Base-by-base conservation (phyloP, 2,113 vertebrate species). In the Struthidea cinerea region DNA sequence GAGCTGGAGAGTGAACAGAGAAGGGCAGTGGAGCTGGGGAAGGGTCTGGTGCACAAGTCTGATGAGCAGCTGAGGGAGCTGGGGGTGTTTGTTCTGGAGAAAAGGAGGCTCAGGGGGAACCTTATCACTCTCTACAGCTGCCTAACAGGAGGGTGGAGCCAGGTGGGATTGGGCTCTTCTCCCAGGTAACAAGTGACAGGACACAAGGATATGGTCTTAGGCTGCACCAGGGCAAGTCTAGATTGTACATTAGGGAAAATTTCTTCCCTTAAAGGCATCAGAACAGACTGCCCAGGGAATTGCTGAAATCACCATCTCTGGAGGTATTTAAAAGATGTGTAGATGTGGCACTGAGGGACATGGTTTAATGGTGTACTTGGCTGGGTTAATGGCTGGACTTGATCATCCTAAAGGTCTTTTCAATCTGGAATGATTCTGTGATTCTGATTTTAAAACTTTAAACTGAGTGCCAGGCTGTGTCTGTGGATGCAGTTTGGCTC, bases 1-100 rank as follows among this genome's bases (percentile, higher is more conserved):
- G 42, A 0, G 8, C 56, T 77, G 49, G 35, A 70, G 1, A 0
- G 0, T 8, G 13, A 57, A 19, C 22, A 63, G 42, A 21, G 27
- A 56, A 56, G 27, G 11, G 32, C 37, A 74, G 1, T 0, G 1
- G 57, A 37, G 18, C 10, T 70, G 56, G 42, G 17, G 56, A 55
- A 70, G 42, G 63, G 49, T 33, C 56, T 63, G 79, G 10, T 84
- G 27, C 22, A 37, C 49, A 33, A 7, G 10, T 4, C 12, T 23
- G 15, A 47, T 12, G 30, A 76, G 11, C 10, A 16, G 15, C 41
- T 55, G 27, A 56, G 64, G 32, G 23, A 77, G 7, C 42, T 63
- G 49, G 16, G 3, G 5, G 1, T 4, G 17, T 8, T 80, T 16
- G 8, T 7, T 5, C 35, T 69, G 47, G 39, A 60, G 46, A 5